phyloP scores from a whole-genome alignment of 2,888 invertebrate genomes.

The Rhagium mordax region DNA sequence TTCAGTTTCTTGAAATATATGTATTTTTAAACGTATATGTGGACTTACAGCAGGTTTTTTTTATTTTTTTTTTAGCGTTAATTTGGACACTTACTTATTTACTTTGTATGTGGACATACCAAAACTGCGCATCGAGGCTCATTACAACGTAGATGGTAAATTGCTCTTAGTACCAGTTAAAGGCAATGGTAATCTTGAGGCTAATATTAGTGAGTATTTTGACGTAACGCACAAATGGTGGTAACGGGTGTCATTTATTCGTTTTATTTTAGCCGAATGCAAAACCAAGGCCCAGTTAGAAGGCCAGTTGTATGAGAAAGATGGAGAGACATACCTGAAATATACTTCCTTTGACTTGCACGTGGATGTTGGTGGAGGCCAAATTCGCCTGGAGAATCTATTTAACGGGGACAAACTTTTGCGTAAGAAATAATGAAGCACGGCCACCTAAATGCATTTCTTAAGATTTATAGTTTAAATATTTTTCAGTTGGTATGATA shows the following conservation, averaged over 20 bases:
- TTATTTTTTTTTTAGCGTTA: constrained; percentile 57
- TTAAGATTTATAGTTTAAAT: constrained; percentile 10
- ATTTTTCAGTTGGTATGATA: constrained; percentile 69
- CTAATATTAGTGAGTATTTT: constrained; percentile 72
- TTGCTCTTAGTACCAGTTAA: constrained; percentile 72
- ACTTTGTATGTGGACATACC: constrained; percentile 71
- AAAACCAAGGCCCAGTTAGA: constrained; percentile 56
- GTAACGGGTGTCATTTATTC: no score
- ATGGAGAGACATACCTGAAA: constrained; percentile 69
- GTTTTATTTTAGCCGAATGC: constrained; percentile 63
- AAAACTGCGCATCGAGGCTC: constrained; percentile 70
- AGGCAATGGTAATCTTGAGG: constrained; percentile 72
- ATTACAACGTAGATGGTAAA: constrained; percentile 73
- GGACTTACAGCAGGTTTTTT: neutral
- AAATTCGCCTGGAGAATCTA: constrained; percentile 71
- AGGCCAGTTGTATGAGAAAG: constrained; percentile 64
- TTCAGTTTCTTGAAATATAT: no score
- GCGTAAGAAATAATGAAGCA: constrained; percentile 62
- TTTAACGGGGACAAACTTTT: constrained; percentile 73
- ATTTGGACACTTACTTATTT: constrained; percentile 66
- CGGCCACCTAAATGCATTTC: no score
- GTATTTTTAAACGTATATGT: no score
- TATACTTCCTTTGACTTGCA: constrained; percentile 70
- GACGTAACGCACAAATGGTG: no score
- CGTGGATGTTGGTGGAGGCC: constrained; percentile 70